A percentile compares a stretch with the other conserved stretches of the same genome.
Conservation (phyloP, 1,140 invertebrate species). For the Bombus difficillimus region DNA sequence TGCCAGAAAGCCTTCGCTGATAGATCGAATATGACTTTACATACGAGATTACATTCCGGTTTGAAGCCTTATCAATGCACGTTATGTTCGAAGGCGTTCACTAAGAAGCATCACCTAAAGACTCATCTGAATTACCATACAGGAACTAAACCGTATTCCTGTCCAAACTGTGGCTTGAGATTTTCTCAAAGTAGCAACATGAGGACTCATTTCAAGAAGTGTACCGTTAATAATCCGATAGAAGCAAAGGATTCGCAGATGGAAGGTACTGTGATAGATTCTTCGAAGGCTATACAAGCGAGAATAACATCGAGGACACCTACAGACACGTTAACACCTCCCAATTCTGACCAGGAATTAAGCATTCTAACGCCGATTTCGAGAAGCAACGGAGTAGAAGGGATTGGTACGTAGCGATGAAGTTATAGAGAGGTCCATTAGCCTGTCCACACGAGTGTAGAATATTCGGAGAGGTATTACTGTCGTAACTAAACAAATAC, state of each 20-base stretch:
- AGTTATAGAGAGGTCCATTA: neutral
- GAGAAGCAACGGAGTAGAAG: constrained; percentile 31
- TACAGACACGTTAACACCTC: constrained; percentile 66
- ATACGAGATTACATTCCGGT: constrained; percentile 90
- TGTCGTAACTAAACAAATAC: neutral
- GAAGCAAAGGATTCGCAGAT: constrained; percentile 1
- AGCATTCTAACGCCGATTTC: constrained; percentile 65
- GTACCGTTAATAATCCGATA: constrained; percentile 74
- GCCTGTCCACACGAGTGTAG: too few relatives aligned
- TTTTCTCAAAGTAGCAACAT: constrained; percentile 92
- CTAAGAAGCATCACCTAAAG: constrained; percentile 92
- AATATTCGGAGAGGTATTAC: neutral
- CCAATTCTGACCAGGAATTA: constrained; percentile 75
- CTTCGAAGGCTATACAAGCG: constrained; percentile 17
- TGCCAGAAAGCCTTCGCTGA: constrained; percentile 91
- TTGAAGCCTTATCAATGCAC: constrained; percentile 94
- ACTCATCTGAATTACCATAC: constrained; percentile 93
- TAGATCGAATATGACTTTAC: constrained; percentile 91
- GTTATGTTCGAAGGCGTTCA: constrained; percentile 93
- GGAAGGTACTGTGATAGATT: neutral
- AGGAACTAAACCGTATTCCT: constrained; percentile 89
- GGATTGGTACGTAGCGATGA: constrained; percentile 9
- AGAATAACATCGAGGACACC: constrained; percentile 14
- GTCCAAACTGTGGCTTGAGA: constrained; percentile 87
- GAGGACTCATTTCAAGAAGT: constrained; percentile 90